Evolutionary conservation across 2,113 vertebrate genomes (phyloP).

Genomic region (Nyctibius bracteatus): DNA sequence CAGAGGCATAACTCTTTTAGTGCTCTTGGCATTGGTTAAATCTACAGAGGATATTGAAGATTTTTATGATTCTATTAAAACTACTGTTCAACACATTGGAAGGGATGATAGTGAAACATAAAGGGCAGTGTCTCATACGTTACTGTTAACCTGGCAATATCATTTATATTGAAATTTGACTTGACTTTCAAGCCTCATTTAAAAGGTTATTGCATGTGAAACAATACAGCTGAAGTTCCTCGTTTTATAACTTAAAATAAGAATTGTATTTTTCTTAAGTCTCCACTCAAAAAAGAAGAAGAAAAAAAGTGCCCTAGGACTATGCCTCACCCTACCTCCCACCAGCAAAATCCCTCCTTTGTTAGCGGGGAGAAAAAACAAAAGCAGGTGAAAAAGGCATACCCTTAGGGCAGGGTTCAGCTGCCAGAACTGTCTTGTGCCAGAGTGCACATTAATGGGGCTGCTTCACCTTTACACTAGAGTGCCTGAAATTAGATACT

Average conservation of each 20-base stretch:
- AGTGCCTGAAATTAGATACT: conserved; percentile 2
- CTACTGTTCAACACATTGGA: conserved; percentile 4
- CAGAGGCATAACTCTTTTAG: conserved; percentile 17
- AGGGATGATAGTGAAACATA: conserved; percentile 35
- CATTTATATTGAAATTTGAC: conserved; percentile 58
- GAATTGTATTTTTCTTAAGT: neutral
- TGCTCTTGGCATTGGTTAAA: conserved; percentile 32
- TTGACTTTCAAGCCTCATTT: conserved; percentile 64
- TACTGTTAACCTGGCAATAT: conserved; percentile 38
- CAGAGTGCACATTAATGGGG: neutral
- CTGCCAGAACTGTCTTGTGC: neutral
- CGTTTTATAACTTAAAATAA: neutral
- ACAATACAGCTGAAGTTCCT: neutral
- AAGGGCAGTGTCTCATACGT: conserved; percentile 35
- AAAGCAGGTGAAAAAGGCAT: neutral
- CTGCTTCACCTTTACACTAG: conserved; percentile 16
- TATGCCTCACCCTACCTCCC: neutral
- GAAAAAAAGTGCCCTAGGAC: neutral
- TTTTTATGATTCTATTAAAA: conserved; percentile 64
- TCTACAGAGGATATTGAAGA: conserved; percentile 57
- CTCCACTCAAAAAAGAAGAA: neutral
- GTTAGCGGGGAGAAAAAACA: neutral
- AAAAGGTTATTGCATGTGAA: conserved; percentile 56
- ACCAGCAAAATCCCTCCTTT: neutral
- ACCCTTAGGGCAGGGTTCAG: neutral